Base-by-base conservation (phyloP, 2,797 vertebrate species). In the Notolabrus celidotus region DNA sequence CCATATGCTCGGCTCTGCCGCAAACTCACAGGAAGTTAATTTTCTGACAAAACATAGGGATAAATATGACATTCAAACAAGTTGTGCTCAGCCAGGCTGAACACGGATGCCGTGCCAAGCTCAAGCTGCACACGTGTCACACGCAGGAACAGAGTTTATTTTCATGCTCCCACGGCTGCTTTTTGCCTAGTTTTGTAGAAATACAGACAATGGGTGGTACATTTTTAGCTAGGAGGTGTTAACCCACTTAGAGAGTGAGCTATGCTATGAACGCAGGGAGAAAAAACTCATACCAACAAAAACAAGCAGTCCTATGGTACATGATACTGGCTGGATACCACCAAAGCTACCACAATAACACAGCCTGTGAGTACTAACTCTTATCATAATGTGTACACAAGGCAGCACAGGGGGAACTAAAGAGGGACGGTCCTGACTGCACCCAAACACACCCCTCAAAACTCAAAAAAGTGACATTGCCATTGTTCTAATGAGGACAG, bases 11-110 rank as follows among this genome's bases (percentile, higher is more conserved):
- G 94, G 94, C 97, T 97, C 96, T 95, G 95, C 95, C 92, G 93
- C 95, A 96, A 97, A 97, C 97, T 97, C 96, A 77, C 96, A 96
- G 95, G 96, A 98, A 99, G 97, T 98, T 96, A 96, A 97, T 98
- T 98, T 99, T 98, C 97, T 99, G 98, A 99, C 98, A 99, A 99
- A 99, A 97, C 96, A 95, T 95, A 88, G 95, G 95, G 95, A 97
- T 98, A 98, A 99, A 99, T 98, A 99, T 99, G 98, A 99, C 97
- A 99, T 99, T 99, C 97, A 99, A 98, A 99, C 97, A 99, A 99
- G 97, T 92, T 99, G 97, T 96, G 97, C 95, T 97, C 97, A 96
- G 95, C 97, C 97, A 97, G 96, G 96, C 97, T 96, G 96, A 99
- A 98, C 97, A 95, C 34, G 71, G 83, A 86, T 74, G 86, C 76